Evolutionary conservation across 2,888 invertebrate genomes (phyloP).

Genomic region (Mylabris sibirica): DNA sequence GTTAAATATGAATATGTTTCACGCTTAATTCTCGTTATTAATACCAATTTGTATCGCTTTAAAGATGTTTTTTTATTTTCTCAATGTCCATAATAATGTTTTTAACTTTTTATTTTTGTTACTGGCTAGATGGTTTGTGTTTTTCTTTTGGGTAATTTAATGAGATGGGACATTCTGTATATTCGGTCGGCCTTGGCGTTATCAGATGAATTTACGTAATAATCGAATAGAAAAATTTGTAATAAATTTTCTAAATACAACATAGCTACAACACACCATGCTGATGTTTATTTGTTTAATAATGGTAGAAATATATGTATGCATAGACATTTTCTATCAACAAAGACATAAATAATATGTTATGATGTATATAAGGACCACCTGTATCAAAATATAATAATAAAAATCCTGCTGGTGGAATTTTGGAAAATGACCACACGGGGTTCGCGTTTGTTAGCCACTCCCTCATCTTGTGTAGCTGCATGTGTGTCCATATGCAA

Average conservation of each 20-base stretch:
- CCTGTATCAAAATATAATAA: conserved; percentile 15
- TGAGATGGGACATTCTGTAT: background rate
- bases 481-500: conserved; percentile 39
- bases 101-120: too few relatives aligned
- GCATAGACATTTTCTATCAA: conserved; percentile 16
- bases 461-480: conserved; percentile 31
- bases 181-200: background rate
- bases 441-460: conserved; percentile 28
- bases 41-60: background rate
- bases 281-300: conserved; percentile 3
- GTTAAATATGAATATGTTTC: background rate
- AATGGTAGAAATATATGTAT: background rate
- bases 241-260: background rate
- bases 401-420: conserved; percentile 27
- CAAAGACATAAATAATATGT: conserved; percentile 25
- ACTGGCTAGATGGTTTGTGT: too few relatives aligned
- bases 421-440: conserved; percentile 34
- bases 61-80: too few relatives aligned
- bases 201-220: background rate
- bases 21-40: background rate
- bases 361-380: conserved; percentile 16
- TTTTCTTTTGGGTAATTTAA: background rate
- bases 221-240: background rate
- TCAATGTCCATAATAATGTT: background rate
- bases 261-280: background rate